phyloP scores from a whole-genome alignment of 2,113 vertebrate species.

The Hippocampus abdominalis region DNA sequence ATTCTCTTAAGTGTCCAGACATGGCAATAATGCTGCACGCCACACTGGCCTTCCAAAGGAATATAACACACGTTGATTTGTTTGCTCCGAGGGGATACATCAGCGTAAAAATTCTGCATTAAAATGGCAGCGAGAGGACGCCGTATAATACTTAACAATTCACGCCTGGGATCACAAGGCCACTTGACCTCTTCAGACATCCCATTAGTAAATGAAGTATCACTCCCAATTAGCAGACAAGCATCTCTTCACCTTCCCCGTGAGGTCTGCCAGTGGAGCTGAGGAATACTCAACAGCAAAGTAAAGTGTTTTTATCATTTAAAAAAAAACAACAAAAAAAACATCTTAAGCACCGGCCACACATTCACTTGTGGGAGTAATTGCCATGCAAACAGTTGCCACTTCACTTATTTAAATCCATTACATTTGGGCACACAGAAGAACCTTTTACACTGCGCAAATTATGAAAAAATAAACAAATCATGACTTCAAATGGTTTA shows the following conservation, averaged over 20 bases:
- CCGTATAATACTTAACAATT: slow-evolving; percentile 29
- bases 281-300: slow-evolving; percentile 42
- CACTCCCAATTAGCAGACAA: slow-evolving; percentile 60
- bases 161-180: slow-evolving; percentile 27
- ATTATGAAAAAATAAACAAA: too few species aligned
- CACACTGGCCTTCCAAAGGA: slow-evolving; percentile 6
- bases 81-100: slow-evolving; percentile 15
- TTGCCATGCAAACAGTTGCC: slow-evolving; percentile 15
- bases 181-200: slow-evolving; percentile 53
- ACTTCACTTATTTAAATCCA: slow-evolving; percentile 32
- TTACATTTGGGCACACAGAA: neutral
- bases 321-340: slow-evolving; percentile 20
- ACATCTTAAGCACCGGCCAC: slow-evolving; percentile 17
- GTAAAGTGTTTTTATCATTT: slow-evolving; percentile 23
- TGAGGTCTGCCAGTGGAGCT: slow-evolving; percentile 34
- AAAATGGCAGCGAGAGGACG: slow-evolving; percentile 27
- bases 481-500: too few species aligned
- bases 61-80: neutral
- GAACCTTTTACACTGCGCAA: neutral
- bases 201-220: slow-evolving; percentile 57
- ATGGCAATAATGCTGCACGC: slow-evolving; percentile 20
- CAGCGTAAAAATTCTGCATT: slow-evolving; percentile 17
- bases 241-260: slow-evolving; percentile 52
- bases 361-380: slow-evolving; percentile 19
- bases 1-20: slow-evolving; percentile 15